A percentile compares a stretch with the other conserved stretches of the same genome.
These are phyloP conservation scores for Enteromius anoplus DNA, from an alignment of 2,797 vertebrate genomes.

Conservation along the genomic window DNA sequence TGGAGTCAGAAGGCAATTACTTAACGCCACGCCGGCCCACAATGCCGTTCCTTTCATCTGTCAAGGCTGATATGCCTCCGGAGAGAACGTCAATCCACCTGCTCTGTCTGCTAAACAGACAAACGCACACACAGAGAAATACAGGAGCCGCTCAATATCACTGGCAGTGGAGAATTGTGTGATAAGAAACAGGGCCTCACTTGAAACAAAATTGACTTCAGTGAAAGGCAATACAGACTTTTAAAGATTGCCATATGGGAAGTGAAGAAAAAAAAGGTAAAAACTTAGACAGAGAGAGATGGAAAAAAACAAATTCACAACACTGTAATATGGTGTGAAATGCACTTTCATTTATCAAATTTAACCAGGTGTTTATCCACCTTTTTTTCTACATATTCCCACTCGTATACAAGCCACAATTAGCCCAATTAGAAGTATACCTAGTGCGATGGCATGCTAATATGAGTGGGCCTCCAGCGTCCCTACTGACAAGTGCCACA, in stretches of 20 bases:
- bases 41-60: constrained; percentile 42
- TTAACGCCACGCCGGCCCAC: constrained; percentile 42
- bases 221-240: constrained; percentile 39
- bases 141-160: constrained; percentile 36
- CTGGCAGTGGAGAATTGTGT: constrained; percentile 44
- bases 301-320: constrained; percentile 64
- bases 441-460: constrained; percentile 69
- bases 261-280: constrained; percentile 57
- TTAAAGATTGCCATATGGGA: constrained; percentile 44
- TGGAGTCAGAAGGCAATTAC: constrained; percentile 57
- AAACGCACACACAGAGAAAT: constrained; percentile 27
- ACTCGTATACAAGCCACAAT: constrained; percentile 66
- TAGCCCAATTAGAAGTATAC: constrained; percentile 69
- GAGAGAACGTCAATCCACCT: constrained; percentile 42
- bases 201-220: constrained; percentile 59
- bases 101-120: constrained; percentile 31
- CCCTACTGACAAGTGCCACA: constrained; percentile 59
- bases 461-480: constrained; percentile 60
- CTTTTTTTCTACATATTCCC: constrained; percentile 57
- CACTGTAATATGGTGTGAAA: constrained; percentile 43
- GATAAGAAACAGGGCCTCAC: constrained; percentile 53
- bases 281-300: constrained; percentile 61
- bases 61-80: constrained; percentile 37
- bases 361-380: constrained; percentile 58
- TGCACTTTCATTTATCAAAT: constrained; percentile 59